Evolutionary conservation across 2,888 invertebrate genomes (phyloP), one percentile per base, ranked within the genome.

Genomic region (Phrixothrix hirtus): DNA sequence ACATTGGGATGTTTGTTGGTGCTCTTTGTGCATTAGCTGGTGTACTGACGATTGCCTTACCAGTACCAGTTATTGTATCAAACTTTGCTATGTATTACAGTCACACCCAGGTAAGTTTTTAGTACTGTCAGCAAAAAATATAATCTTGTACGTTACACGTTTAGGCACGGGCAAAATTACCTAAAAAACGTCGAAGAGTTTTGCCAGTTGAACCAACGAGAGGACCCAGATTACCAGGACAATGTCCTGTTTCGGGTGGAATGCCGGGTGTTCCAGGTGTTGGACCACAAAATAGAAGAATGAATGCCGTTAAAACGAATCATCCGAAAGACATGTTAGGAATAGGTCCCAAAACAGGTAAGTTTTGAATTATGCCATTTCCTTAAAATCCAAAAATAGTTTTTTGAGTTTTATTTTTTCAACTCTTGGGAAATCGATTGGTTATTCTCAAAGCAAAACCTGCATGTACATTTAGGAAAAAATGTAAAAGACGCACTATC

Each of bases 31-130:
- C 99, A 58, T 83, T 99, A 63, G 95, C 96, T 71, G 99, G 99
- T 78, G 98, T 99, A 69, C 83, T 99, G 69, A 98, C 97, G 74
- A 95, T 99, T 79, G 98, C 98, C 70, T 85, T 98, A 72, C 98
- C 98, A 64, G 96, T 98, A 70, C 97, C 98, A 66, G 98, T 99
- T 77, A 99, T 99, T 74, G 98, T 99, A 64, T 95, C 95, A 78
- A 99, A 99, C 82, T 99, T 99, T 79, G 92, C 93, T 71, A 93
- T 93, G 93, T 93, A 92, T 80, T 93, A 93, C 79, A 92, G 92
- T 66, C 93, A 93, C 78, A 93, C 93, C 68, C 90, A 76, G 73
- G 76, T 76, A 65, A 67, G 61, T 56, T 26, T 12, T 9, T 9
- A 6, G 16, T n/a, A n/a, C n/a, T n/a, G n/a, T n/a, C n/a, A n/a